Conservation (phyloP, 2,797 vertebrate species). For the Sternarchorhynchus goeldii region DNA sequence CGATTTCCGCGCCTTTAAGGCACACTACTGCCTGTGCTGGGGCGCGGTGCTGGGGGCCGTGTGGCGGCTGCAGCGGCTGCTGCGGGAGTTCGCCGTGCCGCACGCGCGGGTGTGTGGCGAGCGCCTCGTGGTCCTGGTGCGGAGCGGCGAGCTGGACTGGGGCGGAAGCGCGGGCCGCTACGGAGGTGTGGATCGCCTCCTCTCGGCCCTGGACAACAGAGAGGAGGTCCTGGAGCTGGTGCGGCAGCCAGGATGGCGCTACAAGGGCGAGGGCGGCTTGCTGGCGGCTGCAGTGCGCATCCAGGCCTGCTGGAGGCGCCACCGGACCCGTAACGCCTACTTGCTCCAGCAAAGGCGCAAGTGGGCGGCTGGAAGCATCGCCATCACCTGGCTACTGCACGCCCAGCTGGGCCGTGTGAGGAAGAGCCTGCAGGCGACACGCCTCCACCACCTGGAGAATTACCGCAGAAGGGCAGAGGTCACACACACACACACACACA, state of each 20-base stretch:
- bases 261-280: slow-evolving; percentile 73
- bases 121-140: slow-evolving; percentile 63
- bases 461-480: slow-evolving; percentile 86
- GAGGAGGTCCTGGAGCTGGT: slow-evolving; percentile 67
- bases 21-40: slow-evolving; percentile 73
- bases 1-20: slow-evolving; percentile 77
- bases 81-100: slow-evolving; percentile 77
- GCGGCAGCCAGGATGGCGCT: slow-evolving; percentile 74
- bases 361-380: slow-evolving; percentile 80
- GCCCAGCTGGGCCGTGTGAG: slow-evolving; percentile 68
- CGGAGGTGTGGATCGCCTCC: slow-evolving; percentile 56
- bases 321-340: slow-evolving; percentile 66
- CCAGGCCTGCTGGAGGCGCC: slow-evolving; percentile 79
- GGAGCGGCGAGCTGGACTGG: slow-evolving; percentile 59
- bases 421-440: slow-evolving; percentile 76
- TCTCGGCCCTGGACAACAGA: slow-evolving; percentile 77
- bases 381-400: slow-evolving; percentile 74
- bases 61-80: slow-evolving; percentile 70
- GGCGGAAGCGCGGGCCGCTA: slow-evolving; percentile 55
- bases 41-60: slow-evolving; percentile 67
- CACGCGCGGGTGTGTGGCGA: slow-evolving; percentile 72
- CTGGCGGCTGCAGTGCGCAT: slow-evolving; percentile 73
- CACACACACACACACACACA: slow-evolving; percentile 55
- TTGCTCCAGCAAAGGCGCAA: slow-evolving; percentile 67
- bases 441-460: slow-evolving; percentile 84